A percentile compares a stretch with the other conserved stretches of the same genome.
Conservation (phyloP, 2,888 invertebrate genomes). For the Artemia sp. region DNA sequence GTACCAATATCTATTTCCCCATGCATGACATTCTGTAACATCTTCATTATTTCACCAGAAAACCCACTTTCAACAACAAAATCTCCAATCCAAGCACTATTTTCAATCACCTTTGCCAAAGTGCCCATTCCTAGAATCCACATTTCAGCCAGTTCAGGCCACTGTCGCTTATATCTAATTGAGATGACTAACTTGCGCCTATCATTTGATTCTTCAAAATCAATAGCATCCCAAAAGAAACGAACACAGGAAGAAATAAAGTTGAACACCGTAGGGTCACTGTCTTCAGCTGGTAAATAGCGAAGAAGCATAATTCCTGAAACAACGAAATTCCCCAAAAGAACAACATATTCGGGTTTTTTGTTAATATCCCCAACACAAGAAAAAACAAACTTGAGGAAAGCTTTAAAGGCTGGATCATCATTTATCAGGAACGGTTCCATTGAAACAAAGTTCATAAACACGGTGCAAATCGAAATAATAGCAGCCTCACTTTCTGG, state of each 20-base stretch:
- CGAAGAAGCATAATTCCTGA: slow-evolving; percentile 63
- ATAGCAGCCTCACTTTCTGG: slow-evolving; percentile 66
- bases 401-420: slow-evolving; percentile 53
- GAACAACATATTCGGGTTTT: slow-evolving; percentile 60
- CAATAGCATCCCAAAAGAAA: slow-evolving; percentile 82
- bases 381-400: slow-evolving; percentile 68
- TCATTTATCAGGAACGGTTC: slow-evolving; percentile 67
- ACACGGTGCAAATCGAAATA: slow-evolving; percentile 71
- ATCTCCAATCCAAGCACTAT: slow-evolving; percentile 73
- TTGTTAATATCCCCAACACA: slow-evolving; percentile 67
- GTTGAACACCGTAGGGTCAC: slow-evolving; percentile 26
- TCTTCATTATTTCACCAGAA: slow-evolving; percentile 69
- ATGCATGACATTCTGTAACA: slow-evolving; percentile 60
- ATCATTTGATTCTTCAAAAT: slow-evolving; percentile 69
- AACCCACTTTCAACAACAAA: slow-evolving; percentile 86
- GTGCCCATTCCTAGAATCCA: slow-evolving; percentile 92
- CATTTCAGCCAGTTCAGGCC: slow-evolving; percentile 74
- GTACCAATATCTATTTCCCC: slow-evolving; percentile 65
- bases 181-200: slow-evolving; percentile 57
- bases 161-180: slow-evolving; percentile 65
- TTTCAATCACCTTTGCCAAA: slow-evolving; percentile 58
- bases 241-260: slow-evolving; percentile 45
- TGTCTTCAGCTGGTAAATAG: slow-evolving; percentile 57
- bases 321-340: slow-evolving; percentile 67
- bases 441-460: slow-evolving; percentile 78